phyloP scores from a whole-genome alignment of 2,888 invertebrate species.

The Acleris laterana region DNA sequence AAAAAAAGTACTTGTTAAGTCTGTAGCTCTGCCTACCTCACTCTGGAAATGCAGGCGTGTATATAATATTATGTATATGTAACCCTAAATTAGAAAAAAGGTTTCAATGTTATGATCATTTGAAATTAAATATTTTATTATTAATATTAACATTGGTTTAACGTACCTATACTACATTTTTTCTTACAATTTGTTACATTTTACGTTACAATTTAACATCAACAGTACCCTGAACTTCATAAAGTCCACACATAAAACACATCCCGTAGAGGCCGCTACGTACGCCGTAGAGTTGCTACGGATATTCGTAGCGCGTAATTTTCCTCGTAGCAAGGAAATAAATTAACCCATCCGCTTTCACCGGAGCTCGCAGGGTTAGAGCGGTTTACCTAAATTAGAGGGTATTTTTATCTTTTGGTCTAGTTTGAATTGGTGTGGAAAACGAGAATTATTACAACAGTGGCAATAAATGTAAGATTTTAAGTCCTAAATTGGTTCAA shows the following conservation, averaged over 20 bases:
- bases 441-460: too few relatives aligned
- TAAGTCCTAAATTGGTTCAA: too few relatives aligned
- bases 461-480: too few relatives aligned
- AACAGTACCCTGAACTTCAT: conserved; percentile 14
- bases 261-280: conserved; percentile 28
- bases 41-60: too few relatives aligned
- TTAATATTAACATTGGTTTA: too few relatives aligned
- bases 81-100: too few relatives aligned
- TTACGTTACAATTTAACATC: neutral
- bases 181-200: neutral
- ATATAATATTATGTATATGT: too few relatives aligned
- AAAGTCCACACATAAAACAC: conserved; percentile 32
- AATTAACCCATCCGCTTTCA: conserved; percentile 47
- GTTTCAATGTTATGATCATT: too few relatives aligned
- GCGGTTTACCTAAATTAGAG: conserved; percentile 19
- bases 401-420: conserved; percentile 17
- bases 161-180: too few relatives aligned
- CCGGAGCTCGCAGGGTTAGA: conserved; percentile 37
- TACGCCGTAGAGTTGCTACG: conserved; percentile 40
- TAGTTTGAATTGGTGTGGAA: conserved; percentile 5
- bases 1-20: too few relatives aligned
- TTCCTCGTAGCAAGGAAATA: conserved; percentile 41
- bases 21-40: too few relatives aligned
- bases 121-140: too few relatives aligned
- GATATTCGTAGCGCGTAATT: conserved; percentile 24